These are phyloP conservation scores for Centruroides sculpturatus DNA, from an alignment of 1,140 invertebrate genomes.

Conservation along the genomic window DNA sequence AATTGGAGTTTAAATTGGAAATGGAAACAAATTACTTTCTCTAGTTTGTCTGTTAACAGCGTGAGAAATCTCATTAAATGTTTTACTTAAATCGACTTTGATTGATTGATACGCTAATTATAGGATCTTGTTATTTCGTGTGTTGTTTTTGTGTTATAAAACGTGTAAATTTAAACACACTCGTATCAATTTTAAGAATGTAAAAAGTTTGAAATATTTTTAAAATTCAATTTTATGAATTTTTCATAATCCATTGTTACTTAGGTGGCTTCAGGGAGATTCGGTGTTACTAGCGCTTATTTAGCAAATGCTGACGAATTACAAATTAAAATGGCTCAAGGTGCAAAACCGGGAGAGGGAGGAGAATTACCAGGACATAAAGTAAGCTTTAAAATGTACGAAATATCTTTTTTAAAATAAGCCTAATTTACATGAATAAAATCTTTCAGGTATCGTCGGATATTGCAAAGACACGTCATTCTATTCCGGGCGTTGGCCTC, in stretches of 20 bases:
- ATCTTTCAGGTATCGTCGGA: slow-evolving; percentile 66
- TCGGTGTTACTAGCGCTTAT: slow-evolving; percentile 95
- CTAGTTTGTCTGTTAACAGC: too few species aligned
- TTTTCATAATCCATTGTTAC: slow-evolving; percentile 1
- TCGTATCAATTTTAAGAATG: too few species aligned
- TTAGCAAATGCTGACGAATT: slow-evolving; percentile 90
- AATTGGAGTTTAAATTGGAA: too few species aligned
- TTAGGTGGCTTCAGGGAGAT: slow-evolving; percentile 91
- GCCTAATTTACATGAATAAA: not conserved
- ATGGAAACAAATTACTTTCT: too few species aligned
- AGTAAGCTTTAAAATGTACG: slow-evolving; percentile 26
- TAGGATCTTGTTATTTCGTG: too few species aligned
- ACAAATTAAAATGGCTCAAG: slow-evolving; percentile 98
- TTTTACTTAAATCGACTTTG: too few species aligned
- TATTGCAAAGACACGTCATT: slow-evolving; percentile 88
- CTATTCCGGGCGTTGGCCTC: slow-evolving; percentile 90
- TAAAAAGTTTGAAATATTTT: too few species aligned
- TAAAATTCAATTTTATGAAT: not conserved
- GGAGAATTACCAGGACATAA: slow-evolving; percentile 81
- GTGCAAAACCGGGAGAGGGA: slow-evolving; percentile 90
- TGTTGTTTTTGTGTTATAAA: too few species aligned
- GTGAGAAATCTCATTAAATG: too few species aligned
- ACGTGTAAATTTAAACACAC: too few species aligned
- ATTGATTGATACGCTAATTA: too few species aligned
- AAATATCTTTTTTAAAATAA: not conserved